A percentile compares a stretch with the other conserved stretches of the same genome.
These are phyloP conservation scores for Polydrusus pterygomalis DNA, from an alignment of 2,888 invertebrate genomes.

Conservation along the genomic window DNA sequence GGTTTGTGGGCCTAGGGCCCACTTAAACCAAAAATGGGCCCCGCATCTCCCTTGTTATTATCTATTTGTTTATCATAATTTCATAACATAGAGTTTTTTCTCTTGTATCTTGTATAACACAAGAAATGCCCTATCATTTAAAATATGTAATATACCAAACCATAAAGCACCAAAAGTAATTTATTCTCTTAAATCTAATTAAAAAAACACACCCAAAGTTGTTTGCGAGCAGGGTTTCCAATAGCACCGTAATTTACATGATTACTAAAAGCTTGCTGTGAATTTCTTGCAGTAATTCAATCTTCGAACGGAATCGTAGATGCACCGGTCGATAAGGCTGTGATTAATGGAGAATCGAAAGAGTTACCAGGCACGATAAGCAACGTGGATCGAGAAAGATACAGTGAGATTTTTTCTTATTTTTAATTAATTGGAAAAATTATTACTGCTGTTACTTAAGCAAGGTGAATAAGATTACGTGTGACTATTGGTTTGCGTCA, in stretches of 20 bases:
- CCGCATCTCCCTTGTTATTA: too few relatives aligned
- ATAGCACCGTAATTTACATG: constrained; percentile 51
- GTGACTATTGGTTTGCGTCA: too few relatives aligned
- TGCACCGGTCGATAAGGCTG: constrained; percentile 52
- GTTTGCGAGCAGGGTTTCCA: constrained; percentile 42
- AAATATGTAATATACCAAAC: background rate
- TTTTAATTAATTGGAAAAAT: background rate
- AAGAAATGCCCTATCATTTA: too few relatives aligned
- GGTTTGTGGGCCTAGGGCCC: too few relatives aligned
- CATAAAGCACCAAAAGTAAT: constrained; percentile 46
- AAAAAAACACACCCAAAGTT: constrained; percentile 52
- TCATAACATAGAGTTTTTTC: too few relatives aligned
- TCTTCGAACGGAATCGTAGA: constrained; percentile 54
- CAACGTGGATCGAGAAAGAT: constrained; percentile 3
- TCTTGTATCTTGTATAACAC: too few relatives aligned
- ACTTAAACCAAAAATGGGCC: too few relatives aligned
- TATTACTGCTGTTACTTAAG: too few relatives aligned
- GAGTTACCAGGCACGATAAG: constrained; percentile 28
- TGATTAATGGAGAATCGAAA: constrained; percentile 53
- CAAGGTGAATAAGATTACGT: too few relatives aligned
- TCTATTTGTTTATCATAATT: too few relatives aligned
- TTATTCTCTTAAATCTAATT: constrained; percentile 50
- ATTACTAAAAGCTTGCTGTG: constrained; percentile 50
- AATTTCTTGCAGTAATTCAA: constrained; percentile 56
- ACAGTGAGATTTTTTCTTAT: background rate